phyloP scores from a whole-genome alignment of 2,113 vertebrate species.

The Chionomys nivalis region DNA sequence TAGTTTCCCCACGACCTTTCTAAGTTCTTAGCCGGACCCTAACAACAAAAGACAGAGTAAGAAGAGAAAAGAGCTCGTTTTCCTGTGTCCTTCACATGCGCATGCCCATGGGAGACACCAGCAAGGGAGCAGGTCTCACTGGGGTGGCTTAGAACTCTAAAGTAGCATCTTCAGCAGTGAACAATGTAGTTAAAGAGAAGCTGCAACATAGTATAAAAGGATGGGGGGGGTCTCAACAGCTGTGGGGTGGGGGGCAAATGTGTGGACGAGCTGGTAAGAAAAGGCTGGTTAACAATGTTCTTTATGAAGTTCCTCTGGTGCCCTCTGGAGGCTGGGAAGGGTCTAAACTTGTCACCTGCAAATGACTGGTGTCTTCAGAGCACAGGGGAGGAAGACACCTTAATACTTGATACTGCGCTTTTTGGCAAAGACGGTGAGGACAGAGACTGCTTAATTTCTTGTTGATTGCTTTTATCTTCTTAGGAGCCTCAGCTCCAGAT shows the following conservation, averaged over 20 bases:
- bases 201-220: not conserved
- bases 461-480: not conserved
- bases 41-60: not conserved
- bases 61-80: not conserved
- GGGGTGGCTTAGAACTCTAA: not conserved
- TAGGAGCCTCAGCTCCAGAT: not conserved
- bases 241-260: not conserved
- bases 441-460: not conserved
- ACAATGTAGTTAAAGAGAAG: not conserved
- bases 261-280: not conserved
- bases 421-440: not conserved
- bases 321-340: not conserved
- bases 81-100: not conserved
- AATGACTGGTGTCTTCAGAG: not conserved
- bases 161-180: not conserved
- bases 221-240: not conserved
- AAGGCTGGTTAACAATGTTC: not conserved
- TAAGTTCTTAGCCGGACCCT: not conserved
- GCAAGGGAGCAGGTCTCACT: not conserved
- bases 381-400: not conserved
- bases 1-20: not conserved
- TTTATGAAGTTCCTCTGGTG: not conserved
- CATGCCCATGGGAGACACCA: too few relatives aligned
- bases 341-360: not conserved
- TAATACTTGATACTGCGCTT: not conserved